Evolutionary conservation across 2,113 vertebrate genomes (phyloP).

Genomic region (Heliornis fulica): DNA sequence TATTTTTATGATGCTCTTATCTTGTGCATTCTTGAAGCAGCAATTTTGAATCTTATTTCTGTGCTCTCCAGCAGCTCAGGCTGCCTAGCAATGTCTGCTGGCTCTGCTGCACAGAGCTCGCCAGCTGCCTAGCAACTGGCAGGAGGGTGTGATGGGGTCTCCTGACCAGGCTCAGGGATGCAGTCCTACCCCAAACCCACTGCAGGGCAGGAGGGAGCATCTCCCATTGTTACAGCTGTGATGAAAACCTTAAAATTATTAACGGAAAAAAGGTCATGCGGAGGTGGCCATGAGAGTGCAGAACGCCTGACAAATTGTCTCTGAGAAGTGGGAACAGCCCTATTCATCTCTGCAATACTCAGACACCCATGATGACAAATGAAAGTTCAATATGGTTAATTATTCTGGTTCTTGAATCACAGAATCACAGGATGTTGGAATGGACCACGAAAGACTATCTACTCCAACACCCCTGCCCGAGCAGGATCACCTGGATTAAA

Average conservation of each 20-base stretch:
- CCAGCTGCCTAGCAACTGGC: slow-evolving; percentile 60
- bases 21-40: background rate
- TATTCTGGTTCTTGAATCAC: background rate
- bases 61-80: slow-evolving; percentile 26
- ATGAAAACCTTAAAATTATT: background rate
- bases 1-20: slow-evolving; percentile 11
- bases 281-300: background rate
- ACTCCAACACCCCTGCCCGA: too few relatives aligned
- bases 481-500: too few relatives aligned
- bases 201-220: background rate
- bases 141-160: background rate
- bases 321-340: background rate
- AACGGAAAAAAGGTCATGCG: fast-evolving
- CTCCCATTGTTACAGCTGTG: background rate
- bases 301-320: background rate
- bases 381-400: background rate
- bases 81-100: slow-evolving; percentile 56
- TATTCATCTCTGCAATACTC: background rate
- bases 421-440: too few relatives aligned
- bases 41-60: slow-evolving; percentile 14
- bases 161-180: background rate
- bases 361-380: background rate
- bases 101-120: background rate
- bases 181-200: background rate
- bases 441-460: too few relatives aligned